phyloP scores from a whole-genome alignment of 2,797 vertebrate genomes.

The Acropternis orthonyx region DNA sequence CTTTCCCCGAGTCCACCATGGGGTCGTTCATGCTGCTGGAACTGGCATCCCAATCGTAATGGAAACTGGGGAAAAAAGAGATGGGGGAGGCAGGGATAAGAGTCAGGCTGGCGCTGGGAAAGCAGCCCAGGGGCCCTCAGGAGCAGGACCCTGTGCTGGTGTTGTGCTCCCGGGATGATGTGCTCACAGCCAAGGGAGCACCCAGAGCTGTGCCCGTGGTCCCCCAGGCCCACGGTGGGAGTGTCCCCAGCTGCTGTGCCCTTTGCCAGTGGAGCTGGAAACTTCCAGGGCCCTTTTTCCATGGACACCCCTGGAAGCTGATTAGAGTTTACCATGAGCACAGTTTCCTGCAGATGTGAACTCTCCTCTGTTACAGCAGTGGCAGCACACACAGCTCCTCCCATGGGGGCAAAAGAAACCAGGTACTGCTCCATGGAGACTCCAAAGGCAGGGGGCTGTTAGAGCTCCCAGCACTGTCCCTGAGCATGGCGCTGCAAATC shows the following conservation, averaged over 20 bases:
- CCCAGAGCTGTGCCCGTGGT: fast-evolving
- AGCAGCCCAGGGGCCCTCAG: fast-evolving
- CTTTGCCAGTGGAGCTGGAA: not conserved
- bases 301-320: not conserved
- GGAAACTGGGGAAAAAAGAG: slow-evolving; percentile 72
- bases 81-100: no score
- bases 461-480: fast-evolving
- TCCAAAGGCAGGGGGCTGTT: not conserved
- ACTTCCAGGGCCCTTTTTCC: not conserved
- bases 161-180: fast-evolving
- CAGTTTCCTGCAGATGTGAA: not conserved
- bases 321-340: not conserved
- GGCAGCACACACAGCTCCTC: not conserved
- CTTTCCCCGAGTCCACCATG: slow-evolving; percentile 89
- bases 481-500: not conserved
- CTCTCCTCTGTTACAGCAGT: not conserved
- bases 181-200: fast-evolving
- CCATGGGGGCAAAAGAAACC: fast-evolving
- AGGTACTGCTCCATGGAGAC: fast-evolving
- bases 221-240: fast-evolving
- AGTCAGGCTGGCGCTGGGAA: not conserved
- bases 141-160: not conserved
- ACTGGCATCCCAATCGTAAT: slow-evolving; percentile 83
- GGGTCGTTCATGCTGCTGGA: slow-evolving; percentile 84
- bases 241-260: fast-evolving